Evolutionary conservation across 2,888 invertebrate genomes (phyloP), one percentile per base, ranked within the genome.

Genomic region (Tanytarsus gracilentus): DNA sequence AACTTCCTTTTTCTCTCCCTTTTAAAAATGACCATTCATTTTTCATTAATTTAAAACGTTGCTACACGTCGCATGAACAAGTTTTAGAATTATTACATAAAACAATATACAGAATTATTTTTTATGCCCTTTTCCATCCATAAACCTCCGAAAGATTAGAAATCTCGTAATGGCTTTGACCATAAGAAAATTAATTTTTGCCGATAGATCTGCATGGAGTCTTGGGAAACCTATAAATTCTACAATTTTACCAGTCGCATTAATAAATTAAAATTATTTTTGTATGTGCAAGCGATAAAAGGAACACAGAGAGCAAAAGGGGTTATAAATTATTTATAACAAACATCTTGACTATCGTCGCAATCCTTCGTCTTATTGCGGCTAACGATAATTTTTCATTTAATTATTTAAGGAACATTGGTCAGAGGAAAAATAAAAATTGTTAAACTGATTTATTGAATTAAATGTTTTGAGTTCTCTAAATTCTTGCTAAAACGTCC

Each of bases 181-280:
- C 44, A 44, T 9, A 16, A 9, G 16, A 44, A 44, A 44, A 16
- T 44, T 44, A 44, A 44, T 44, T 16, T 44, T 18, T 8, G n/a
- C 4, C 4, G 14, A n/a, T n/a, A n/a, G 30, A 30, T 11, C 7
- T 30, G 30, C 30, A 30, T 30, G 11, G 30, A 30, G 6, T 30
- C 6, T 30, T 30, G 11, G 11, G 11, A 11, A 30, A 30, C 30
- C n/a, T n/a, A n/a, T n/a, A n/a, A n/a, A n/a, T n/a, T 23, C 9
- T 9, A 26, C 8, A 25, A 26, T 49, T 49, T 49, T 26, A 27
- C 49, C 9, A 49, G 25, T 49, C 49, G 26, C 52, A 52, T 52
- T 52, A 52, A 52, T 52, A 52, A 52, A 52, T 52, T 52, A 52
- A 52, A 49, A 25, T 30, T 30, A 25, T 49, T 25, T 25, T 30